phyloP scores from a whole-genome alignment of 2,888 invertebrate genomes.

The Desoria tigrina region DNA sequence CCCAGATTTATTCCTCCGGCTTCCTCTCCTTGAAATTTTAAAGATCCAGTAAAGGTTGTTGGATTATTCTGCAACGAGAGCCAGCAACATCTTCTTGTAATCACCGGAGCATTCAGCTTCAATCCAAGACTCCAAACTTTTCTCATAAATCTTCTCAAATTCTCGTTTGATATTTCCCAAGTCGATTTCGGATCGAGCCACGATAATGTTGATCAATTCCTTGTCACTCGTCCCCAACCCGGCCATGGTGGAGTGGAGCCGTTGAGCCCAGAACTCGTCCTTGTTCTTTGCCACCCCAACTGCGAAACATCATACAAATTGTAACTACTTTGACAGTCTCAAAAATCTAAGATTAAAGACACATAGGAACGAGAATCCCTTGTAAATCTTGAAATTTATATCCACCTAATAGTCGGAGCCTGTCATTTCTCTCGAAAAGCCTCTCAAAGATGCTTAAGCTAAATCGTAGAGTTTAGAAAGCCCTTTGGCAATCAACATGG shows the following conservation, averaged over 20 bases:
- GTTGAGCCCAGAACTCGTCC: constrained; percentile 70
- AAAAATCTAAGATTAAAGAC: no score
- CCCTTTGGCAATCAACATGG: no score
- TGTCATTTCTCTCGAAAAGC: no score
- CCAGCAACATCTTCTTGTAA: constrained; percentile 52
- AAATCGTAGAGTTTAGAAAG: no score
- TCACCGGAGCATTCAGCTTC: constrained; percentile 50
- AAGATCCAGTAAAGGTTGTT: no score
- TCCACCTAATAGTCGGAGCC: no score
- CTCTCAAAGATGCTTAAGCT: no score
- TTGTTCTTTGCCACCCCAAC: constrained; percentile 54
- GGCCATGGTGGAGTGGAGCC: constrained; percentile 72
- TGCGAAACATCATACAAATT: constrained; percentile 9
- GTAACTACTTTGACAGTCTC: no score
- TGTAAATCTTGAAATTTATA: no score
- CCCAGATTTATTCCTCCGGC: no score
- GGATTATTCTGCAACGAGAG: constrained; percentile 27
- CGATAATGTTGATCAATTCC: constrained; percentile 73
- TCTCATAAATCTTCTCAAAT: constrained; percentile 70
- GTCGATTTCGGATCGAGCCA: constrained; percentile 70
- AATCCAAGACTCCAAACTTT: constrained; percentile 67
- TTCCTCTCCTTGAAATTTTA: no score
- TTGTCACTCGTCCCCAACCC: constrained; percentile 74
- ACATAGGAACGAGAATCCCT: no score
- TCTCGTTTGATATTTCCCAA: constrained; percentile 69